phyloP scores from a whole-genome alignment of 2,888 invertebrate species.

The Orgyia antiqua region DNA sequence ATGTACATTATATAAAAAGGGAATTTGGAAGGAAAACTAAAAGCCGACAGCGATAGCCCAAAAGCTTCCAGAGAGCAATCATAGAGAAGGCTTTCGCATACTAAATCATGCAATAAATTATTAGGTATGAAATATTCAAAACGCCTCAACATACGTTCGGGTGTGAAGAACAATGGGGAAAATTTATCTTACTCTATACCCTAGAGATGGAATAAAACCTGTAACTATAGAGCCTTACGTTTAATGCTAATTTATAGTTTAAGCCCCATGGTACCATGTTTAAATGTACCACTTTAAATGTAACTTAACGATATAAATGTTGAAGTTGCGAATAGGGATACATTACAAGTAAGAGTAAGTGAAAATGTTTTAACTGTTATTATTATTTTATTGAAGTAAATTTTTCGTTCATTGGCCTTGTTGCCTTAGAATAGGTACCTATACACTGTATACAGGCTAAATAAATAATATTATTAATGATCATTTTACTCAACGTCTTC shows the following conservation, averaged over 20 bases:
- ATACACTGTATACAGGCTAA: no score
- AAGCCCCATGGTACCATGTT: constrained; percentile 3
- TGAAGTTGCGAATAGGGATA: no score
- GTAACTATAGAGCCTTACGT: constrained; percentile 13
- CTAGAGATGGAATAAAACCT: constrained; percentile 28
- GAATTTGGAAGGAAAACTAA: constrained; percentile 31
- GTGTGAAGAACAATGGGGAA: constrained; percentile 53
- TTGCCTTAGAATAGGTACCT: no score
- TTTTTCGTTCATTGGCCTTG: no score
- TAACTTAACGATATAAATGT: no score
- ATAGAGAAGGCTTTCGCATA: constrained; percentile 42
- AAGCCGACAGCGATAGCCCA: constrained; percentile 24
- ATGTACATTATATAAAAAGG: constrained; percentile 45
- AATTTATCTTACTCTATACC: constrained; percentile 35
- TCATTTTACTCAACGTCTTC: no score
- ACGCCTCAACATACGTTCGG: constrained; percentile 51
- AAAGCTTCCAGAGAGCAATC: constrained; percentile 32
- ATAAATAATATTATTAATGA: no score
- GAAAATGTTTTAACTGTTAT: no score
- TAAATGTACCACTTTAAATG: no score
- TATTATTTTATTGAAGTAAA: no score
- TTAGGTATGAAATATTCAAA: constrained; percentile 68
- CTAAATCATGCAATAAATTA: constrained; percentile 73
- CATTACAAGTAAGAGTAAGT: no score
- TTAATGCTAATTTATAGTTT: constrained; percentile 23